Evolutionary conservation across 2,113 vertebrate species (phyloP).

Genomic region (Rousettus leschenaultii): DNA sequence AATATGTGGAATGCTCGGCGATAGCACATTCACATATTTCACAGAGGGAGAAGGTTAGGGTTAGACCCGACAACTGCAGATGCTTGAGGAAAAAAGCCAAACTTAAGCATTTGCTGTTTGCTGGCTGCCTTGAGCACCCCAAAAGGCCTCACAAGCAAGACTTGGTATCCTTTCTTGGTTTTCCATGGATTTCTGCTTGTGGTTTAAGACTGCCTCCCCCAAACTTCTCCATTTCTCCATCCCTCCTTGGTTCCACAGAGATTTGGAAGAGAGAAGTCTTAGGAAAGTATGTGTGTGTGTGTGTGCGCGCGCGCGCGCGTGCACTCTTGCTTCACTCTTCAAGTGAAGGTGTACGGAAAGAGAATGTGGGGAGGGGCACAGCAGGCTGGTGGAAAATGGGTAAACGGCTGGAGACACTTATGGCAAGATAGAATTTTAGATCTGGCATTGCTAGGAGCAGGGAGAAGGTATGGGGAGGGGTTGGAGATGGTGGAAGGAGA

Average conservation of each 20-base stretch:
- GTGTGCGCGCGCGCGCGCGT: no score
- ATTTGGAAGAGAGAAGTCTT: neutral
- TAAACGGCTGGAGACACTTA: conserved; percentile 57
- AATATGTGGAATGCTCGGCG: conserved; percentile 50
- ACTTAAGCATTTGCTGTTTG: conserved; percentile 35
- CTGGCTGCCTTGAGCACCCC: neutral
- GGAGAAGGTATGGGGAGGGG: conserved; percentile 5
- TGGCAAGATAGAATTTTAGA: conserved; percentile 59
- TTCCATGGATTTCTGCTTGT: neutral
- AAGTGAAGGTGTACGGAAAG: neutral
- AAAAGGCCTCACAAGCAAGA: neutral
- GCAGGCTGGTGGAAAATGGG: conserved; percentile 23
- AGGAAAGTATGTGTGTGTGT: fast-evolving
- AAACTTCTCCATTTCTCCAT: neutral
- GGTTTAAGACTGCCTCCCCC: neutral
- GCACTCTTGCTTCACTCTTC: neutral
- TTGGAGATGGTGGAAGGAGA: conserved; percentile 24
- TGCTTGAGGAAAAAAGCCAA: neutral
- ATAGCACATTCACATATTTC: conserved; percentile 58
- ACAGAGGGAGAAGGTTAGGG: conserved; percentile 51
- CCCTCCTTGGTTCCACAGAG: neutral
- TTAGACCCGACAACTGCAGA: conserved; percentile 63
- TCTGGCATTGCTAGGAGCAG: conserved; percentile 25
- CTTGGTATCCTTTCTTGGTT: neutral
- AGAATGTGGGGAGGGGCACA: neutral